Evolutionary conservation across 2,797 vertebrate species (phyloP).

Genomic region (Lutjanus argentimaculatus): DNA sequence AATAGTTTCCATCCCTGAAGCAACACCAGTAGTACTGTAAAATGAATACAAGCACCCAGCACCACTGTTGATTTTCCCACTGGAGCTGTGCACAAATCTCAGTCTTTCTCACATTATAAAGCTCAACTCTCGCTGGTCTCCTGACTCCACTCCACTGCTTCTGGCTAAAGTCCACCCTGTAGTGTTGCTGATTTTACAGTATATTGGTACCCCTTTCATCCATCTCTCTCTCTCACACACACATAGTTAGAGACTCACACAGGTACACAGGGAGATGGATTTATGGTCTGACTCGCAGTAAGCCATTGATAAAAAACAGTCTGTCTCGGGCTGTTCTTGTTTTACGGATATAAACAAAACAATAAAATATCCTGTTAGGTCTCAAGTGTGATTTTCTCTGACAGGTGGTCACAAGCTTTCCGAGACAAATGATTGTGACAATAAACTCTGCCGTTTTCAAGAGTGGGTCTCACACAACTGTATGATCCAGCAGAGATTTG

Average conservation of each 20-base stretch:
- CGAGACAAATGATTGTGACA: conserved; percentile 52
- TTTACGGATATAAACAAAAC: conserved; percentile 30
- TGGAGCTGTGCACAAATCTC: conserved; percentile 24
- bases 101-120: conserved; percentile 43
- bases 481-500: conserved; percentile 22
- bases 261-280: conserved; percentile 43
- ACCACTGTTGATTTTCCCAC: conserved; percentile 35
- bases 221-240: background rate
- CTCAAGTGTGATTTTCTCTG: conserved; percentile 47
- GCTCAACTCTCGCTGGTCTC: conserved; percentile 35
- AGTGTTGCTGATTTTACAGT: conserved; percentile 37
- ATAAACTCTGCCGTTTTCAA: conserved; percentile 50
- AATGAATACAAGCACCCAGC: conserved; percentile 7
- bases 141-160: conserved; percentile 41
- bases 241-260: conserved; percentile 13
- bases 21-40: background rate
- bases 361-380: conserved; percentile 44
- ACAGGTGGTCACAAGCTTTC: conserved; percentile 43
- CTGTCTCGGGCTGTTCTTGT: conserved; percentile 28
- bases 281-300: conserved; percentile 32
- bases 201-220: conserved; percentile 8
- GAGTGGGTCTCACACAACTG: conserved; percentile 34
- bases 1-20: background rate
- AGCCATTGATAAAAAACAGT: conserved; percentile 40
- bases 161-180: conserved; percentile 28